Percentiles rank a stretch among this genome's conserved stretches.
Conservation (phyloP, 2,888 invertebrate species). For the Chalcis sispes region DNA sequence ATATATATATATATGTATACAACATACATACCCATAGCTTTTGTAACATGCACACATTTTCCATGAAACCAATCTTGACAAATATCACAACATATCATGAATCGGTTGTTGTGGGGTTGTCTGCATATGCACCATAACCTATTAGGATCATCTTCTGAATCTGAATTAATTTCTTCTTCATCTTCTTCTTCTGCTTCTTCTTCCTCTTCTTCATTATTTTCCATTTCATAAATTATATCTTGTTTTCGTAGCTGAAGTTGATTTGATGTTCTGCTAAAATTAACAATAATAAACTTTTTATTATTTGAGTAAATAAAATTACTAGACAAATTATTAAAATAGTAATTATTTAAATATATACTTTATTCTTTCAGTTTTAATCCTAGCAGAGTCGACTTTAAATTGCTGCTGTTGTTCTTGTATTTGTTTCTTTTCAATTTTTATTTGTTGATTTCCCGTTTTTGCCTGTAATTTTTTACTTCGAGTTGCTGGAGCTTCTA, state of each 20-base stretch:
- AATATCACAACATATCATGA: slow-evolving; percentile 98
- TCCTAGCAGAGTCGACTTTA: slow-evolving; percentile 46
- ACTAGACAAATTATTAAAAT: neutral
- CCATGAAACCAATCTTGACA: slow-evolving; percentile 99
- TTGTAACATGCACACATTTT: slow-evolving; percentile 95
- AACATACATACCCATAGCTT: slow-evolving; percentile 86
- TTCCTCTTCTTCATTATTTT: slow-evolving; percentile 78
- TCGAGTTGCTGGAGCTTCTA: slow-evolving; percentile 89
- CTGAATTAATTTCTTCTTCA: slow-evolving; percentile 79
- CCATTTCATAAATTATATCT: slow-evolving; percentile 57
- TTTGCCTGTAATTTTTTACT: slow-evolving; percentile 80
- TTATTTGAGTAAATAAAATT: neutral
- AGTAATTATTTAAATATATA: slow-evolving; percentile 27
- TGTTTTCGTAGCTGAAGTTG: slow-evolving; percentile 50
- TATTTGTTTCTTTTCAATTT: slow-evolving; percentile 35
- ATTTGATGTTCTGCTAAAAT: slow-evolving; percentile 55
- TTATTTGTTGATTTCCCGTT: slow-evolving; percentile 54
- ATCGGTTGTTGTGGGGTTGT: slow-evolving; percentile 95
- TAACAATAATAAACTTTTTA: neutral
- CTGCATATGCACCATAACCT: slow-evolving; percentile 97
- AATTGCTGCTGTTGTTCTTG: slow-evolving; percentile 19
- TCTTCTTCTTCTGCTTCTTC: slow-evolving; percentile 81
- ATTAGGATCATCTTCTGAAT: slow-evolving; percentile 95
- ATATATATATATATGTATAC: too few species aligned
- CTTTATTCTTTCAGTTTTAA: slow-evolving; percentile 55